phyloP scores from a whole-genome alignment of 2,113 vertebrate species.

The Actenoides hombroni region DNA sequence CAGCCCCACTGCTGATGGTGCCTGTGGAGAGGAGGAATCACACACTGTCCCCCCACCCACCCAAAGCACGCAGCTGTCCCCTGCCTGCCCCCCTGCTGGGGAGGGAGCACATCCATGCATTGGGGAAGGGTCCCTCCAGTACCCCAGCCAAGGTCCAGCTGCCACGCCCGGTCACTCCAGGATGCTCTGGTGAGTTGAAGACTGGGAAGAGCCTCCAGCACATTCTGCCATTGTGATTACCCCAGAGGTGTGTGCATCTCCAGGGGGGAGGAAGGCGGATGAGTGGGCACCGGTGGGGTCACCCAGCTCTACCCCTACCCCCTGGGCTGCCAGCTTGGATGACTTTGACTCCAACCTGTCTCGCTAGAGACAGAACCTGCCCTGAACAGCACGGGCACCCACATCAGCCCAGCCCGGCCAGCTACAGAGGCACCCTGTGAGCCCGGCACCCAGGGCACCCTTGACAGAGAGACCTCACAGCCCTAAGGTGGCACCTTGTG shows the following conservation, averaged over 20 bases:
- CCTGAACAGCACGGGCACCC: neutral
- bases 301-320: neutral
- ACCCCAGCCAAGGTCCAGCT: neutral
- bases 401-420: neutral
- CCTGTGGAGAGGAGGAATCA: neutral
- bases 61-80: neutral
- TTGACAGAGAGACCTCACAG: fast-evolving
- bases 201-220: neutral
- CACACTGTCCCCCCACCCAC: neutral
- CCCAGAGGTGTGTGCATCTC: neutral
- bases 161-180: fast-evolving
- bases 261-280: fast-evolving
- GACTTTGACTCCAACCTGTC: neutral
- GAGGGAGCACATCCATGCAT: neutral
- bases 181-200: fast-evolving
- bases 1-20: fast-evolving
- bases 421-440: neutral
- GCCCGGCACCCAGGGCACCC: neutral
- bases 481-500: fast-evolving
- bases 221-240: fast-evolving
- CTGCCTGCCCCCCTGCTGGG: neutral
- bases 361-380: neutral
- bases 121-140: neutral
- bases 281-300: neutral
- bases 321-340: neutral